phyloP scores from a whole-genome alignment of 2,113 vertebrate species.

The Brienomyrus longianalis region DNA sequence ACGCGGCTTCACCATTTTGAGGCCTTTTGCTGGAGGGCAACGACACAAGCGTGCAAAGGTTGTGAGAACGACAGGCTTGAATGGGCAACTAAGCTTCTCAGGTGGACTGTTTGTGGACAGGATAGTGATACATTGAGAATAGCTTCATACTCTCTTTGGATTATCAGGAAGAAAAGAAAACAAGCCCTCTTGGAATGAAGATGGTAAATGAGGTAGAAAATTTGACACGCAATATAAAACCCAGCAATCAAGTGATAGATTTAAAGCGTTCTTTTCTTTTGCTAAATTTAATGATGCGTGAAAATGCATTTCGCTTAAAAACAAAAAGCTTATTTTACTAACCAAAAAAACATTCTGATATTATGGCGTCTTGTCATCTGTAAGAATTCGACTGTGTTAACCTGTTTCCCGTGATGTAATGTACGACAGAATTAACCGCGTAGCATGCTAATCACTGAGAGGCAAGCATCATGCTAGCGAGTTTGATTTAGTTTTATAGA shows the following conservation, averaged over 20 bases:
- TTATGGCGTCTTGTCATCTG: neutral
- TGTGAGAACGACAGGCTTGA: neutral
- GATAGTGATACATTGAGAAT: neutral
- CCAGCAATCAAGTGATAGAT: neutral
- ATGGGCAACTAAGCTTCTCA: neutral
- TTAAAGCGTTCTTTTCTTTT: neutral
- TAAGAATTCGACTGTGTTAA: neutral
- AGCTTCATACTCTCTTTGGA: neutral
- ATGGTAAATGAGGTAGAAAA: constrained; percentile 7
- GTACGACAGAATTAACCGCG: neutral
- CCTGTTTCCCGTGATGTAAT: neutral
- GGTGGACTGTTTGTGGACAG: neutral
- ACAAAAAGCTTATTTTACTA: neutral
- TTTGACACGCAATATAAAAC: neutral
- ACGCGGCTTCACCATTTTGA: neutral
- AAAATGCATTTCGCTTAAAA: neutral
- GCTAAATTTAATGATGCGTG: neutral
- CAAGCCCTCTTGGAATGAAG: neutral
- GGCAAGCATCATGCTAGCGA: neutral
- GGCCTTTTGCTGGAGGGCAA: neutral
- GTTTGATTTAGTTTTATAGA: neutral
- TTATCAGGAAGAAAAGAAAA: neutral
- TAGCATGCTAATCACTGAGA: neutral
- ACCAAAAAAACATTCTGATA: neutral
- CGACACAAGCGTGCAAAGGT: neutral